Conservation (phyloP, 2,888 invertebrate species). For the Acronicta leporina region DNA sequence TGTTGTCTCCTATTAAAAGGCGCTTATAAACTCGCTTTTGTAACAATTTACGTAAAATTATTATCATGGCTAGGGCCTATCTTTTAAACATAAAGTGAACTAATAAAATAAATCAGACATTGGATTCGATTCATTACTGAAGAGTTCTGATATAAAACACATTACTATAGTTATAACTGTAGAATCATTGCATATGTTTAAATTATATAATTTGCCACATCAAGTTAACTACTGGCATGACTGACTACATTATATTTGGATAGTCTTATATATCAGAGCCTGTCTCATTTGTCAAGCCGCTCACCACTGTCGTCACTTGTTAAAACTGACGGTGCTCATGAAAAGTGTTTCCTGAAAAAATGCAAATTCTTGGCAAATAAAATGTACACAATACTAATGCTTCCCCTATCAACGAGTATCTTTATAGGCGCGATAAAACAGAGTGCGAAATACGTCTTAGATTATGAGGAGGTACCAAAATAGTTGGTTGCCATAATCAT, state of each 20-base stretch:
- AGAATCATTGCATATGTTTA: too few relatives aligned
- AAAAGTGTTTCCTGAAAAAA: conserved; percentile 51
- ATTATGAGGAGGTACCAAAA: conserved; percentile 4
- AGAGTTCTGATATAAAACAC: too few relatives aligned
- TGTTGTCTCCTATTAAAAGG: conserved; percentile 21
- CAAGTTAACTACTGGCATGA: background rate
- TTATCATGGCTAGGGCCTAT: conserved; percentile 4
- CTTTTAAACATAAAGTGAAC: background rate
- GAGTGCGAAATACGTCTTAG: conserved; percentile 5
- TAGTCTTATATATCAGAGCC: conserved; percentile 28
- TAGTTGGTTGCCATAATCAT: background rate
- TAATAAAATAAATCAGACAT: background rate
- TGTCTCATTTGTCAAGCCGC: conserved; percentile 66
- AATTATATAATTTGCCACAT: too few relatives aligned
- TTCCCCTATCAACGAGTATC: conserved; percentile 6
- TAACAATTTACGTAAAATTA: conserved; percentile 15
- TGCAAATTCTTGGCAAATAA: conserved; percentile 70
- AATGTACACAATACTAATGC: conserved; percentile 28
- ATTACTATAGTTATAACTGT: too few relatives aligned
- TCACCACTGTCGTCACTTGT: conserved; percentile 64
- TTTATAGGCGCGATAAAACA: conserved; percentile 8
- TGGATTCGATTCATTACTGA: too few relatives aligned
- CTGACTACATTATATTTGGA: background rate
- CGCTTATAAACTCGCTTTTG: conserved; percentile 10
- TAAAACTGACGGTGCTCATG: conserved; percentile 63